Base-by-base conservation (phyloP, 1,140 invertebrate species). In the Drosophila guanche region DNA sequence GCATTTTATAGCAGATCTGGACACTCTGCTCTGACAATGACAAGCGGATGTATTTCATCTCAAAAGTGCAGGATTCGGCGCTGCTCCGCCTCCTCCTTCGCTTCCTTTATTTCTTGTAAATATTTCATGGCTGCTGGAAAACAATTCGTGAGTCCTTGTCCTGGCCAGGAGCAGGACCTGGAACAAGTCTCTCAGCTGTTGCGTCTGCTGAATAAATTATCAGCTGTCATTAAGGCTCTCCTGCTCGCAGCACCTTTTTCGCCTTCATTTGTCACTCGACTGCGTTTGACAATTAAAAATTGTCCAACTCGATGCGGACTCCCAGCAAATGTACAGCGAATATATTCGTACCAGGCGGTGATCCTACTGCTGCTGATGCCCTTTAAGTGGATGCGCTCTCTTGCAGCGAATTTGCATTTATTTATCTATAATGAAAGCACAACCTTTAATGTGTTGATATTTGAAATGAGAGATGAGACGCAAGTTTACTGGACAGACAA, bases 281-380 rank as follows among this genome's bases (percentile, higher is more conserved):
- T 83, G 80, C 80, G 80, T 75, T 85, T 84, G 80, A 84, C 80
- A 85, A 84, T 84, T 84, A 84, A 84, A 85, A 85, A 84, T 85
- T 60, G 79, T 63, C 42, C 76, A 76, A 56, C 73, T 47, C 74
- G 57, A 63, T 56, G 63, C 45, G 55, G 37, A 67, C 14, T 40
- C 40, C 59, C 29, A n/a, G 59, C 23, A 41, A 20, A n/a, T n/a
- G 29, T 43, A 40, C 16, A 20, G 16, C 33, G 10, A 37, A 37
- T 37, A 37, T 4, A 37, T 7, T 37, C 33, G 10, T 12, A 6
- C 5, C 25, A 5, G 25, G 5, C 5, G 25, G 16, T 20, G 16
- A 20, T 20, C n/a, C 25, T 27, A 5, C 25, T 27, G 25, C 25
- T 6, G 25, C 5, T 27, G 25, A 27, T 6, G 25, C 25, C 10